Evolutionary conservation across 2,888 invertebrate genomes (phyloP).

Genomic region (Xestobium rufovillosum): DNA sequence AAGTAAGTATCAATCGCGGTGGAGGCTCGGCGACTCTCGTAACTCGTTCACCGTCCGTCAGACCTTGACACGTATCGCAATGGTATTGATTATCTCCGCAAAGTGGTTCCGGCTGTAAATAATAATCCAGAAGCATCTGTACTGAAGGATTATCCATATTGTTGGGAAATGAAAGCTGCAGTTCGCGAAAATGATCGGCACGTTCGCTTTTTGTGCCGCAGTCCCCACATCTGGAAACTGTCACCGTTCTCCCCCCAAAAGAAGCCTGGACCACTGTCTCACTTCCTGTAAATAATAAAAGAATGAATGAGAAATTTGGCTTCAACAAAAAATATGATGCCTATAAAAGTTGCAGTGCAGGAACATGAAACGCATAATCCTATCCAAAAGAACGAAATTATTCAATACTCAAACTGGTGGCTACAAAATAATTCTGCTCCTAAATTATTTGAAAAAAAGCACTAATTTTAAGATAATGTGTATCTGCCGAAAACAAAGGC

Average conservation of each 20-base stretch:
- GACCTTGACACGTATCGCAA: slow-evolving; percentile 65
- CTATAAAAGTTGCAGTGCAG: too few relatives aligned
- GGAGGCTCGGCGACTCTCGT: slow-evolving; percentile 66
- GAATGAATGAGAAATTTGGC: too few relatives aligned
- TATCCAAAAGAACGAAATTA: too few relatives aligned
- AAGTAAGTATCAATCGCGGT: slow-evolving; percentile 67
- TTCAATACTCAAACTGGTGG: too few relatives aligned
- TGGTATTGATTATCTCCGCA: slow-evolving; percentile 76
- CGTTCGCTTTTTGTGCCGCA: slow-evolving; percentile 67
- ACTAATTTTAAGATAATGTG: too few relatives aligned
- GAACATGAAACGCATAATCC: too few relatives aligned
- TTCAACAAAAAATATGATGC: too few relatives aligned
- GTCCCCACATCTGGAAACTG: slow-evolving; percentile 64
- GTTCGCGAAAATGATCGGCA: slow-evolving; percentile 71
- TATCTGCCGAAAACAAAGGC: too few relatives aligned
- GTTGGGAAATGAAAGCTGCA: slow-evolving; percentile 67
- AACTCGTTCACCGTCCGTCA: slow-evolving; percentile 69
- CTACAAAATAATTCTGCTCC: too few relatives aligned
- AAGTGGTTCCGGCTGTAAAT: slow-evolving; percentile 68
- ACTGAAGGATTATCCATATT: slow-evolving; percentile 52
- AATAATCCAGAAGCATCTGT: slow-evolving; percentile 71
- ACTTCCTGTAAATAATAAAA: slow-evolving; percentile 7
- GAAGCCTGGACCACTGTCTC: slow-evolving; percentile 56
- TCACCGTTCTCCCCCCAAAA: slow-evolving; percentile 70
- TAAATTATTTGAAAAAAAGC: too few relatives aligned